Conservation (phyloP, 2,113 vertebrate species). For the Pantherophis guttatus region DNA sequence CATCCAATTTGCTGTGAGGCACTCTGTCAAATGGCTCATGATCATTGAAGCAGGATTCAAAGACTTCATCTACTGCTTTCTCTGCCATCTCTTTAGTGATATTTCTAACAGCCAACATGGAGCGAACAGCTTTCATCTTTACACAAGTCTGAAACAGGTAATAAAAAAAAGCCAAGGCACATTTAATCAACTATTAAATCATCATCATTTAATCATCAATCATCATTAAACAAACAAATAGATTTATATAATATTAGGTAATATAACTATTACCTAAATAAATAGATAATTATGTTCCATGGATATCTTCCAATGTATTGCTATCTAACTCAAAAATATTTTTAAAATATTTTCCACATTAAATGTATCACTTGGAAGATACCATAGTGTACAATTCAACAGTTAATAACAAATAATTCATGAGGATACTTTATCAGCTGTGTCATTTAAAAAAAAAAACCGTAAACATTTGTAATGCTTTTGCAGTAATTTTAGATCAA, state of each 20-base stretch:
- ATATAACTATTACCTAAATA: neutral
- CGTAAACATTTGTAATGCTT: neutral
- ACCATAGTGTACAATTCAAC: neutral
- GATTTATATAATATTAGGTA: neutral
- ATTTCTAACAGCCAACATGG: slow-evolving; percentile 90
- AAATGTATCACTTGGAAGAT: neutral
- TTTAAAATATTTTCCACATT: neutral
- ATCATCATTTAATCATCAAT: no score
- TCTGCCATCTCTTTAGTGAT: slow-evolving; percentile 80
- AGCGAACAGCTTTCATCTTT: slow-evolving; percentile 84
- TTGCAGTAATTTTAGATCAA: neutral
- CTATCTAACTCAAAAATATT: neutral
- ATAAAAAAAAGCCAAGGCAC: neutral
- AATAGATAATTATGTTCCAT: neutral
- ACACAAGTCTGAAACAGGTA: slow-evolving; percentile 80
- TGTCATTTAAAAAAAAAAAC: neutral
- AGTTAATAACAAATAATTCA: neutral
- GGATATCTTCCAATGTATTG: neutral
- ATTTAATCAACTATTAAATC: neutral
- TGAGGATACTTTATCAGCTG: neutral
- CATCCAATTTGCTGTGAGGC: slow-evolving; percentile 82
- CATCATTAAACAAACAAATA: neutral
- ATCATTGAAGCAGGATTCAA: slow-evolving; percentile 92
- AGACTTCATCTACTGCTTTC: slow-evolving; percentile 90
- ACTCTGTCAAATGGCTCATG: slow-evolving; percentile 91